A percentile compares a stretch with the other conserved stretches of the same genome.
Evolutionary conservation across 1,140 invertebrate genomes (phyloP).

Genomic region (Heliconius nattereri): DNA sequence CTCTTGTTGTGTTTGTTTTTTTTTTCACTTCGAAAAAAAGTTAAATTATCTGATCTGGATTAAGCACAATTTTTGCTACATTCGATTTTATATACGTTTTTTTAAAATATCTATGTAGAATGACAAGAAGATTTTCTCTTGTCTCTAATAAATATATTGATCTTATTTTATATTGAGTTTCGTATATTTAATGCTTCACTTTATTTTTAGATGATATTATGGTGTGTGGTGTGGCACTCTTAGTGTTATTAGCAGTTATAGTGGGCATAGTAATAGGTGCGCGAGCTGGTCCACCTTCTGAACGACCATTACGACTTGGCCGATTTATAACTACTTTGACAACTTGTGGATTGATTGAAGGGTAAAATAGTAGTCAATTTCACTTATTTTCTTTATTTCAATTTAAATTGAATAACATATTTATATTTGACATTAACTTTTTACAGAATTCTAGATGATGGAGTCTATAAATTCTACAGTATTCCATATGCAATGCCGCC

Average conservation of each 20-base stretch:
- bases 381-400: not conserved
- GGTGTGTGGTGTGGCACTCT: constrained; percentile 78
- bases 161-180: not conserved
- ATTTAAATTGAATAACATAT: not conserved
- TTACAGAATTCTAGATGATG: constrained; percentile 86
- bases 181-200: constrained; percentile 9
- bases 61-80: not conserved
- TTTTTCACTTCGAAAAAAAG: not conserved
- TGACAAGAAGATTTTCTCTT: no score
- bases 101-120: no score
- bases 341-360: constrained; percentile 89
- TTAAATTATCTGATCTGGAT: not conserved
- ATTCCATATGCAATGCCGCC: constrained; percentile 94
- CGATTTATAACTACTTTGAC: constrained; percentile 87
- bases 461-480: constrained; percentile 90
- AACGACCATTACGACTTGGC: constrained; percentile 78
- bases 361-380: constrained; percentile 75
- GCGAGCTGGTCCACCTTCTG: constrained; percentile 71
- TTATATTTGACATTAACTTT: constrained; percentile 13
- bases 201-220: constrained; percentile 77
- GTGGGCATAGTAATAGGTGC: constrained; percentile 85
- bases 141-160: no score
- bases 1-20: not conserved
- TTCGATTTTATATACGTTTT: no score
- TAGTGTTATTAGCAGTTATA: constrained; percentile 84